Conservation (phyloP, 2,113 vertebrate genomes). For the Percina caprodes region DNA sequence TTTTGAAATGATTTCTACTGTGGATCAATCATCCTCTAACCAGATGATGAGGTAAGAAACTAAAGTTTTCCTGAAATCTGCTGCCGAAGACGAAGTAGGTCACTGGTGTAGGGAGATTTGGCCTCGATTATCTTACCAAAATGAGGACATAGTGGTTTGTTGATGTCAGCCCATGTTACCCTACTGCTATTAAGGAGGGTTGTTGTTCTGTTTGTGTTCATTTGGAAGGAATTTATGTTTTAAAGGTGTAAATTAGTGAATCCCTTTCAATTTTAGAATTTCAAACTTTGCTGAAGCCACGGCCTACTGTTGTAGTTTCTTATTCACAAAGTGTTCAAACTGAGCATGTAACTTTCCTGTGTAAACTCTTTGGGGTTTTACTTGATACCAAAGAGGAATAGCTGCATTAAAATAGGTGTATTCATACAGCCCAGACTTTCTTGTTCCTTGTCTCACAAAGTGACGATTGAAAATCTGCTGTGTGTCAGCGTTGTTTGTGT, state of each 20-base stretch:
- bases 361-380: conserved; percentile 20
- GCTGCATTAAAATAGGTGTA: conserved; percentile 59
- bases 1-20: conserved; percentile 26
- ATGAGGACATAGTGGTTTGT: conserved; percentile 42
- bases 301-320: not conserved
- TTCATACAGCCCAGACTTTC: conserved; percentile 73
- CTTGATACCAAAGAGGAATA: conserved; percentile 22
- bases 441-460: conserved; percentile 57
- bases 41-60: conserved; percentile 86
- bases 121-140: conserved; percentile 36
- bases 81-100: conserved; percentile 36
- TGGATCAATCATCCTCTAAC: conserved; percentile 24
- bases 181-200: not conserved
- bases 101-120: conserved; percentile 28
- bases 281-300: not conserved
- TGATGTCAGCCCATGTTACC: conserved; percentile 32
- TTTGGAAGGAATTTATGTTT: not conserved
- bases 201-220: not conserved
- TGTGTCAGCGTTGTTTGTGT: conserved; percentile 22
- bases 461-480: conserved; percentile 37
- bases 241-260: not conserved
- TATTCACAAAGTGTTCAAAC: conserved; percentile 7
- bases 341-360: conserved; percentile 16
- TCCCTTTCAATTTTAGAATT: not conserved
- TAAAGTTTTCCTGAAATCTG: conserved; percentile 37